Evolutionary conservation across 2,888 invertebrate species (phyloP).

Genomic region (Anticlea derivata): DNA sequence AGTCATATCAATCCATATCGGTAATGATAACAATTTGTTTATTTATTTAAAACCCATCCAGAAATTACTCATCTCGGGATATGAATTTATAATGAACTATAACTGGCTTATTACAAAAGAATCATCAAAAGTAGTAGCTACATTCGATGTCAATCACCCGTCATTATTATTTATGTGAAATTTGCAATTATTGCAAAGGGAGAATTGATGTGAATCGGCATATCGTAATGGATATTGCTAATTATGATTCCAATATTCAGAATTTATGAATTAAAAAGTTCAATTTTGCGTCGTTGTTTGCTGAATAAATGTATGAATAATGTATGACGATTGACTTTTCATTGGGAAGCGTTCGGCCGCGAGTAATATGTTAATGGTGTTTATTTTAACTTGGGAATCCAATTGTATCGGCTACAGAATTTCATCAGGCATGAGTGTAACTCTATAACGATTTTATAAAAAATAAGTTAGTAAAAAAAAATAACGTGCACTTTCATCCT

Average conservation of each 20-base stretch:
- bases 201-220: constrained; percentile 58
- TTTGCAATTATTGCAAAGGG: constrained; percentile 52
- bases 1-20: constrained; percentile 7
- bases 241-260: constrained; percentile 65
- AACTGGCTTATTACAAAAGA: constrained; percentile 58
- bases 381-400: constrained; percentile 43
- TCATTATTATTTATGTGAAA: constrained; percentile 42
- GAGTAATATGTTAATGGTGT: constrained; percentile 63
- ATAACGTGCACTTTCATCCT: too few species aligned
- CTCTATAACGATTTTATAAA: too few species aligned
- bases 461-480: too few species aligned
- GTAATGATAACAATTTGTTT: constrained; percentile 14
- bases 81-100: constrained; percentile 60
- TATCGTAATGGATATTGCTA: constrained; percentile 56
- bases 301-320: constrained; percentile 67
- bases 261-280: constrained; percentile 51
- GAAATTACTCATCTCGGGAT: constrained; percentile 32
- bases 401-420: not conserved
- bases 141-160: constrained; percentile 68
- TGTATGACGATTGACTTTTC: constrained; percentile 68
- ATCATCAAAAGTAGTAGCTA: constrained; percentile 41
- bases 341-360: constrained; percentile 66
- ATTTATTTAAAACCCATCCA: constrained; percentile 38
- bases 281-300: constrained; percentile 43
- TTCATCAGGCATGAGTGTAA: too few species aligned